Evolutionary conservation across 1,140 invertebrate genomes (phyloP).

Genomic region (Drosophila serrata): DNA sequence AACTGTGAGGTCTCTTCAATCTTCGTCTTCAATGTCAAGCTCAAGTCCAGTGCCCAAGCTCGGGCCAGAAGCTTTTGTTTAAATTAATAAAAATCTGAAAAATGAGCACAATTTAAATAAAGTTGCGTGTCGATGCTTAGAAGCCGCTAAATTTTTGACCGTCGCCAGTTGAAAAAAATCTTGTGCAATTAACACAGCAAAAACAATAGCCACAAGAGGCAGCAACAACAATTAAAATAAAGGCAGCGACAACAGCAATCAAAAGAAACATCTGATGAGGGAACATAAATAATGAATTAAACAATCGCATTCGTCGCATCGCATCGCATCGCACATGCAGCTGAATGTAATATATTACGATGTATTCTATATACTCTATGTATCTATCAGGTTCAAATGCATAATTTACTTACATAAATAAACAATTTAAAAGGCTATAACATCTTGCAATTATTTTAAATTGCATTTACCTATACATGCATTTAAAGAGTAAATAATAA

Average conservation of each 20-base stretch:
- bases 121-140: conserved; percentile 66
- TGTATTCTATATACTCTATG: conserved; percentile 17
- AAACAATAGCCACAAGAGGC: conserved; percentile 14
- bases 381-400: background rate
- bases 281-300: conserved; percentile 44
- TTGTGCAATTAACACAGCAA: conserved; percentile 62
- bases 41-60: conserved; percentile 29
- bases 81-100: conserved; percentile 73
- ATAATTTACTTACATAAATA: conserved; percentile 7
- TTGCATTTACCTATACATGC: background rate
- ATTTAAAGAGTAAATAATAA: background rate
- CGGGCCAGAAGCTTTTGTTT: conserved; percentile 31
- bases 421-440: background rate
- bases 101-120: conserved; percentile 63
- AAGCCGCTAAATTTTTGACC: conserved; percentile 39
- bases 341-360: conserved; percentile 4
- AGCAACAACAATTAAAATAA: conserved; percentile 37
- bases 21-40: conserved; percentile 51
- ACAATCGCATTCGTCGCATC: conserved; percentile 37
- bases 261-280: conserved; percentile 49
- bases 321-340: conserved; percentile 30
- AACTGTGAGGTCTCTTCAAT: conserved; percentile 29
- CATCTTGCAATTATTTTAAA: background rate
- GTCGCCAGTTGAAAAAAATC: conserved; percentile 53
- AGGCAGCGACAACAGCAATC: conserved; percentile 36